Base-by-base conservation (phyloP, 2,797 vertebrate species). In the Pantherophis alleghaniensis region DNA sequence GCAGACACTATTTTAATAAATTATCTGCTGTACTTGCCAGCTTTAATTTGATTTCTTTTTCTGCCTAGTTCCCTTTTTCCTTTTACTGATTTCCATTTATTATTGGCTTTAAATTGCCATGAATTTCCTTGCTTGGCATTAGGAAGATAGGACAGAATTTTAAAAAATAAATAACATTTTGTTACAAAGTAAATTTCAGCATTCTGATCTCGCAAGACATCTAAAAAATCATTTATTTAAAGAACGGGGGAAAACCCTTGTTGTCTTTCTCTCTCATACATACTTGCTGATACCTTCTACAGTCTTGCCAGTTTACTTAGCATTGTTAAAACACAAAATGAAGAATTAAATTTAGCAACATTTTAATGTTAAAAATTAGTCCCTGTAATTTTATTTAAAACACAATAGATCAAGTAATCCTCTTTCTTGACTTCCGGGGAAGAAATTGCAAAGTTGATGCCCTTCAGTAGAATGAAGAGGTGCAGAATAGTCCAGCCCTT, bases 371-470 rank as follows among this genome's bases (percentile, higher is more conserved):
- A 63, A n/a, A 63, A 89, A n/a, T 42, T 63, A 14, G 26, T 7
- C 24, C 7, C 20, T 13, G 28, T 32, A n/a, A 7, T 74, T 37
- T 92, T 61, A 79, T 79, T 53, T 83, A 28, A 90, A n/a, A 55
- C 5, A 63, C 42, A 90, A 66, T 22, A 86, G 11, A 2, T 9
- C 11, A 32, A 22, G 20, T 87, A 90, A 56, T 20, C 16, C 28
- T 88, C 4, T 90, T 92, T 95, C 90, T 79, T 97, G 59, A 60
- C 18, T 60, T 60, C 59, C 22, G 0, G 59, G 7, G 7, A 22
- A 24, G 59, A 60, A 60, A 60, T 60, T 22, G 22, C 22, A 60
- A 60, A 60, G 22, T 24, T 60, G 22, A 24, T 60, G 59, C 37
- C 37, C 2, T 1, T 60, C 59, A 60, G 22, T 24, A 24, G 20